A percentile compares a stretch with the other conserved stretches of the same genome.
Conservation (phyloP, 2,888 invertebrate species). For the Hydroisotoma schaefferi region DNA sequence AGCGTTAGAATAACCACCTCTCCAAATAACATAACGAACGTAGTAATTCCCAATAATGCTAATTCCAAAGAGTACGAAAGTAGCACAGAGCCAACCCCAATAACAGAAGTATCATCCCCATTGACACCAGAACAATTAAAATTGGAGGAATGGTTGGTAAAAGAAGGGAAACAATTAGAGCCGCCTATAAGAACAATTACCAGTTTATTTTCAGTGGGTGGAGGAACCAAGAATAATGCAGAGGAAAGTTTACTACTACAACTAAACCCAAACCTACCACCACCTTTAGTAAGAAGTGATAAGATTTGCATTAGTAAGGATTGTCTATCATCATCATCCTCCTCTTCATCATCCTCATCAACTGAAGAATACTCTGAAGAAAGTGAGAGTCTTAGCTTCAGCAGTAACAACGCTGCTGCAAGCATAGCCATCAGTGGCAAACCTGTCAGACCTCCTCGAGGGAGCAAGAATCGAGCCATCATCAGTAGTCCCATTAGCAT, state of each 20-base stretch:
- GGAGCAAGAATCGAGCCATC: too few species aligned
- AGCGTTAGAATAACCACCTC: too few species aligned
- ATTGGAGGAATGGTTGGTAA: background rate
- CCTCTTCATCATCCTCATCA: background rate
- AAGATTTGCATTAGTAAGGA: background rate
- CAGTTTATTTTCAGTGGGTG: too few species aligned
- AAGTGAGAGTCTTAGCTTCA: background rate
- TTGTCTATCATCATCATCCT: background rate
- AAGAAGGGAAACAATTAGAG: background rate
- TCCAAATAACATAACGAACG: too few species aligned
- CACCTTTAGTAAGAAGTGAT: background rate
- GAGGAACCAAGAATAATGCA: too few species aligned
- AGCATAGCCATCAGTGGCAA: background rate
- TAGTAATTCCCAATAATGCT: too few species aligned
- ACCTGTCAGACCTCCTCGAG: constrained; percentile 4
- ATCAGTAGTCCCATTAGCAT: too few species aligned
- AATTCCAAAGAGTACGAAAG: too few species aligned
- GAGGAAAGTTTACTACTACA: background rate
- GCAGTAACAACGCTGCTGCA: background rate
- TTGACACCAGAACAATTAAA: background rate
- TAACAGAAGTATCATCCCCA: too few species aligned
- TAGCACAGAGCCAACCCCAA: too few species aligned
- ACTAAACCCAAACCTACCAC: background rate
- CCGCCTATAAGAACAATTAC: too few species aligned
- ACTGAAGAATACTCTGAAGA: background rate